Conservation (phyloP, 2,888 invertebrate genomes). For the Prosopocoilus inquinatus region DNA sequence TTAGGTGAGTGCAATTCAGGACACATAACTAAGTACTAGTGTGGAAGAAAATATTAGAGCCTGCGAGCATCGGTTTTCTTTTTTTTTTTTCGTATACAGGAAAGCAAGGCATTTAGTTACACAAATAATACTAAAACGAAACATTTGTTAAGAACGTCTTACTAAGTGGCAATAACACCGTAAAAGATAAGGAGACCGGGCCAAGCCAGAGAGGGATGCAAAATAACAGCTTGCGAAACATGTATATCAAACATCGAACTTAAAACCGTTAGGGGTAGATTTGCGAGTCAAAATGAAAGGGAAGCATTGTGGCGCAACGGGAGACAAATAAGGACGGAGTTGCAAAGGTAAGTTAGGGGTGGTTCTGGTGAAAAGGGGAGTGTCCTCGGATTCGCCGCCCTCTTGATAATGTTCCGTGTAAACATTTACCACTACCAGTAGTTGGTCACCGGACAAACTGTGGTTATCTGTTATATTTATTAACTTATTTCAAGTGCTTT, state of each 20-base stretch:
- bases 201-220: conserved; percentile 12
- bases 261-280: conserved; percentile 27
- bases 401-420: conserved; percentile 36
- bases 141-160: conserved; percentile 21
- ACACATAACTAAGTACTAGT: too few species aligned
- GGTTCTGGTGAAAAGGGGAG: conserved; percentile 45
- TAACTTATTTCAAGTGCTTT: conserved; percentile 27
- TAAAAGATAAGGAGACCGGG: conserved; percentile 8
- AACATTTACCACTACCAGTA: conserved; percentile 37
- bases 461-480: conserved; percentile 35
- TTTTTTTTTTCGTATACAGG: too few species aligned
- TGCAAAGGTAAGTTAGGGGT: conserved; percentile 40
- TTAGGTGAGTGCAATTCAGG: too few species aligned
- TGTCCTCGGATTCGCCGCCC: conserved; percentile 49
- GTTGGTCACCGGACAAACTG: conserved; percentile 36
- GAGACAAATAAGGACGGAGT: conserved; percentile 19
- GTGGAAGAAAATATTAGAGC: too few species aligned
- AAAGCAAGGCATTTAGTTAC: conserved; percentile 13
- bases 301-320: neutral
- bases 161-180: conserved; percentile 19
- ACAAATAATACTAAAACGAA: conserved; percentile 21
- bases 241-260: conserved; percentile 27
- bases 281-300: conserved; percentile 5
- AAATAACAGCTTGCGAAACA: conserved; percentile 28
- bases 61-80: too few species aligned